These are phyloP conservation scores for Graptemys geographica DNA, from an alignment of 2,797 vertebrate species.

Conservation along the genomic window DNA sequence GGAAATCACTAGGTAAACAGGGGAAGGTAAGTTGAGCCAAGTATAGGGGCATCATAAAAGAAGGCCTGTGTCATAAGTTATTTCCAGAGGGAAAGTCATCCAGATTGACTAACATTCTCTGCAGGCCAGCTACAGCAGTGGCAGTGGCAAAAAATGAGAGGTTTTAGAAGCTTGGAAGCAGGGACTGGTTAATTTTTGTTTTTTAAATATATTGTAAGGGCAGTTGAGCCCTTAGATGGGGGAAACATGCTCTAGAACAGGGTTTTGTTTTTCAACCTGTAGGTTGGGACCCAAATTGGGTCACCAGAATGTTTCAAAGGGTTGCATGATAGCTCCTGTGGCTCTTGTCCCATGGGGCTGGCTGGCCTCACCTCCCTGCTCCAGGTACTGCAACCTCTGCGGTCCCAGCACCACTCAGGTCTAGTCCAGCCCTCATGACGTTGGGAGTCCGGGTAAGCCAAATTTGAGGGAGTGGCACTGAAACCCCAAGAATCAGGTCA, in stretches of 20 bases:
- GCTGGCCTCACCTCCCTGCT: no score
- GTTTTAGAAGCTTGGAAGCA: background rate
- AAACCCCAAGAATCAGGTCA: no score
- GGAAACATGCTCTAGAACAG: background rate
- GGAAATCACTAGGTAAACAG: background rate
- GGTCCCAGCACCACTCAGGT: no score
- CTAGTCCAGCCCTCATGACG: no score
- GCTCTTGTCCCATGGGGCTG: no score
- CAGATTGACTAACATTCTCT: background rate
- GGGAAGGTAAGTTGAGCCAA: background rate
- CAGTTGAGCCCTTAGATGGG: background rate
- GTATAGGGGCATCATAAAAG: fast-evolving
- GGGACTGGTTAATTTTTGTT: background rate
- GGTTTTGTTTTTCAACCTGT: no score
- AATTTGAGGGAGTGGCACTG: no score
- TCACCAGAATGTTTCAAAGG: no score
- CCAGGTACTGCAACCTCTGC: no score
- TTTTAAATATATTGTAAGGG: background rate
- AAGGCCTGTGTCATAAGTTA: background rate
- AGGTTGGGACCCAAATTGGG: no score
- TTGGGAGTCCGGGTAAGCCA: no score
- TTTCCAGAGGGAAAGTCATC: background rate
- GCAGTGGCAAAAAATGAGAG: background rate
- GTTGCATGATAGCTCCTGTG: no score
- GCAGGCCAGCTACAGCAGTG: background rate